phyloP scores from a whole-genome alignment of 1,140 invertebrate species.

The Sesamia nonagrioides region DNA sequence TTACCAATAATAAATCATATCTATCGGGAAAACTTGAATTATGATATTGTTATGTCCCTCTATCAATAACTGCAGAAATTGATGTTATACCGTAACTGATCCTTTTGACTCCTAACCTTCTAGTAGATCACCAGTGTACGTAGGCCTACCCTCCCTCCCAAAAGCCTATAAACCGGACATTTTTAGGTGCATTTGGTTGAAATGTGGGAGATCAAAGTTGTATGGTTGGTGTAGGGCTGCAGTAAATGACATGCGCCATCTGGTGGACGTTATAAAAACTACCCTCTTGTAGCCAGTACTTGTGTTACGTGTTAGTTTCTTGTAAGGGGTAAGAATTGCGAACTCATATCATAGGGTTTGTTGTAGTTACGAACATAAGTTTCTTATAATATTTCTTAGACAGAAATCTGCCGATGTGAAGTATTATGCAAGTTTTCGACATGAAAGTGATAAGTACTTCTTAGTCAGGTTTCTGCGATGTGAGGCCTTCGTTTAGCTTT shows the following conservation, averaged over 20 bases:
- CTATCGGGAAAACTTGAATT: constrained; percentile 57
- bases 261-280: constrained; percentile 80
- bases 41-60: constrained; percentile 79
- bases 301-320: constrained; percentile 78
- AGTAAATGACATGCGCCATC: constrained; percentile 82
- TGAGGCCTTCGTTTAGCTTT: not conserved
- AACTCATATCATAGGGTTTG: constrained; percentile 34
- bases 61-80: constrained; percentile 75
- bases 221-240: constrained; percentile 64
- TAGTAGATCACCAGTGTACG: constrained; percentile 60
- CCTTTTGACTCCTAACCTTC: constrained; percentile 81
- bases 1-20: constrained; percentile 30
- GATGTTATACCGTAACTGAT: constrained; percentile 74
- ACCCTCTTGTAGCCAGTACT: constrained; percentile 75
- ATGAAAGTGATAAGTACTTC: constrained; percentile 16
- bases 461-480: not conserved
- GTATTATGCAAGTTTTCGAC: constrained; percentile 8
- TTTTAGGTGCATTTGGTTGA: constrained; percentile 10
- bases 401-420: constrained; percentile 1
- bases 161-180: not conserved
- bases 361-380: constrained; percentile 7
- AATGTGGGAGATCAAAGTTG: constrained; percentile 50
- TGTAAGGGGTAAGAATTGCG: constrained; percentile 64
- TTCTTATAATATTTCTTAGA: constrained; percentile 3
- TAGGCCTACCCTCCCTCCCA: constrained; percentile 52